Base-by-base conservation (phyloP, 2,888 invertebrate genomes). In the Druceiella hillmani region DNA sequence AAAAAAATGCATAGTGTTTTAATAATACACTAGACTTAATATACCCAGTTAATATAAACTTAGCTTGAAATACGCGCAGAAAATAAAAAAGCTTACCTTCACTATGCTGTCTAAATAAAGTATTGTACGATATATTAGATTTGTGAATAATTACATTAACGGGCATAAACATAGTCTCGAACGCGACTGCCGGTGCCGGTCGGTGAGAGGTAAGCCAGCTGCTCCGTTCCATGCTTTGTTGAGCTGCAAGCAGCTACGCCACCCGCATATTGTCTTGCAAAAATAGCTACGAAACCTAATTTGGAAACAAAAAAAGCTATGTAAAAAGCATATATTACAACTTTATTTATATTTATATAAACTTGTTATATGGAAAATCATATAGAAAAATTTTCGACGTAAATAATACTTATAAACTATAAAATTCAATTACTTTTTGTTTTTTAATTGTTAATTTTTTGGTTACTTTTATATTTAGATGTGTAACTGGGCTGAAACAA, bases 221-320 rank as follows among this genome's bases (percentile, higher is more conserved):
- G 66, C 69, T 2, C 61, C 62, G 11, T 63, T 56, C 22, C 66
- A 55, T 53, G 66, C 66, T 44, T 64, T 62, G 3, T 63, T 57
- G 11, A 50, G 46, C 36, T 61, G 54, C 46, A 58, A 54, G 14
- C 57, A 53, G 14, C 62, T 63, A 1, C 71, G 72, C 71, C 79
- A 78, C 31, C 79, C 76, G 55, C 81, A 83, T 36, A 83, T 76
- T 3, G 79, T 81, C 34, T 78, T 75, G 49, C 78, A 78, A 58
- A 83, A 84, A 56, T 83, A 83, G 42, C 80, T 71, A 26, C 83
- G 68, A 60, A 83, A 83, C 58, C 83, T 83, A 47, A 16, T 53
- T 65, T 1, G 33, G 34, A 34, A 46, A 15, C 47, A 43, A 26
- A 14, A 3, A 26, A 25, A 39, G 35, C 33, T 39, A 30, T 34